Evolutionary conservation across 2,797 vertebrate genomes (phyloP), one percentile per base, ranked within the genome.

Genomic region (Liasis olivaceus): DNA sequence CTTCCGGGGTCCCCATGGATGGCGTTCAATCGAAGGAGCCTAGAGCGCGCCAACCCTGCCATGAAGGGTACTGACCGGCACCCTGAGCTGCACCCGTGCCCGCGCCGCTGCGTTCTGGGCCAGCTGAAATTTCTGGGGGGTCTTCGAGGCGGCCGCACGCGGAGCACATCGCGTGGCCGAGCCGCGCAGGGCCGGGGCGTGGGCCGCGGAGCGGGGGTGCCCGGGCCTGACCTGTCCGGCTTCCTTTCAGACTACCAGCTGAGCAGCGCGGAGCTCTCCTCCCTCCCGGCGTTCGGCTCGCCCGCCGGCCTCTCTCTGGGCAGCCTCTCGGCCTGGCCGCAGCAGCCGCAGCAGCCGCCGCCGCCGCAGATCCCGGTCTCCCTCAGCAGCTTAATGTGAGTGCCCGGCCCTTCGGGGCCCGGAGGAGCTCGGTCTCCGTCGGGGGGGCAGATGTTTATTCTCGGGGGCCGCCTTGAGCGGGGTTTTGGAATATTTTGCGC

Each of bases 331-430:
- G 98, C 98, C 97, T 99, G 99, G 99, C 99, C 99, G 97, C 99
- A 99, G 96, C 98, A 99, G 0, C 98, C 98, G 0, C 97, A 98
- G 0, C 98, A 98, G 0, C 98, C 98, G 0, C 97, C 96, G 0
- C 96, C 92, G 0, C 97, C 95, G 0, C 97, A 95, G 96, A 98
- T 98, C 96, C 98, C 99, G 2, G 98, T 98, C 62, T 99, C 99
- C 3, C 98, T 99, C 97, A 98, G 98, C 96, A 99, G 98, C 97
- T 96, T 99, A 96, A 98, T 99, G 99, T 99, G 97, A 98, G 99
- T 98, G 90, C 63, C n/a, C 2, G 0, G 2, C 51, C 51, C 51
- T 54, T 54, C 51, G 51, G 51, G 51, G 51, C 51, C 51, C 1
- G 14, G 31, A 1, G 6, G 7, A 3, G 3, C 17, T 36, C 51